Conservation (phyloP, 2,113 vertebrate species). For the human region DNA sequence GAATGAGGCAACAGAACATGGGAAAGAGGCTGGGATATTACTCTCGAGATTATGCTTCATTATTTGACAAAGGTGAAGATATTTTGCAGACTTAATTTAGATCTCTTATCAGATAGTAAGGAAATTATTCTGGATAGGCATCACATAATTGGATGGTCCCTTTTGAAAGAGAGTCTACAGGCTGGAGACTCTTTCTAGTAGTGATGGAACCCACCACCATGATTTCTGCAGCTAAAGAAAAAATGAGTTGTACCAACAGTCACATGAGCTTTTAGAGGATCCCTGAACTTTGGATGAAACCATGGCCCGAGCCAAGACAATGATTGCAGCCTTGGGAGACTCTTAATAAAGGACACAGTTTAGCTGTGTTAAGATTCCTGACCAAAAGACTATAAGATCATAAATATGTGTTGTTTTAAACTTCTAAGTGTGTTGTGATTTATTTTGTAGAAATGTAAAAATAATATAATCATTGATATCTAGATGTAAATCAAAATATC, state of each 20-base stretch:
- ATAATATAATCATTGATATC: not conserved
- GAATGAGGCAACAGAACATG: not conserved
- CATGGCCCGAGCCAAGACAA: too few species aligned
- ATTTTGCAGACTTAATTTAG: not conserved
- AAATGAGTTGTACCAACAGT: not conserved
- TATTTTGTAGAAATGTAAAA: not conserved
- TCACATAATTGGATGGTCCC: not conserved
- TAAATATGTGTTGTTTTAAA: not conserved
- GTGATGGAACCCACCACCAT: not conserved
- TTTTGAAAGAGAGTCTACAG: not conserved
- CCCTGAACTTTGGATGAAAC: not conserved
- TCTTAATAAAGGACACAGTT: not conserved
- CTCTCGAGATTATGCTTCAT: not conserved
- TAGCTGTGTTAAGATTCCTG: not conserved
- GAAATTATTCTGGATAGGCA: not conserved
- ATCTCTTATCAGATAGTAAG: not conserved
- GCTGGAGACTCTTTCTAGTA: not conserved
- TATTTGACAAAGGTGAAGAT: not conserved
- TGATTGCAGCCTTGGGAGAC: not conserved
- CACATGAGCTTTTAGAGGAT: not conserved
- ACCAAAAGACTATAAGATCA: not conserved
- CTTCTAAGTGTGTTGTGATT: not conserved
- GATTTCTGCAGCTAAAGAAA: not conserved
- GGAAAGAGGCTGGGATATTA: not conserved
- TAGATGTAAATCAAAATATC: not conserved